Percentiles rank a stretch among this genome's conserved stretches.
Conservation (phyloP, 2,113 vertebrate species). For the Pontoporia blainvillei region DNA sequence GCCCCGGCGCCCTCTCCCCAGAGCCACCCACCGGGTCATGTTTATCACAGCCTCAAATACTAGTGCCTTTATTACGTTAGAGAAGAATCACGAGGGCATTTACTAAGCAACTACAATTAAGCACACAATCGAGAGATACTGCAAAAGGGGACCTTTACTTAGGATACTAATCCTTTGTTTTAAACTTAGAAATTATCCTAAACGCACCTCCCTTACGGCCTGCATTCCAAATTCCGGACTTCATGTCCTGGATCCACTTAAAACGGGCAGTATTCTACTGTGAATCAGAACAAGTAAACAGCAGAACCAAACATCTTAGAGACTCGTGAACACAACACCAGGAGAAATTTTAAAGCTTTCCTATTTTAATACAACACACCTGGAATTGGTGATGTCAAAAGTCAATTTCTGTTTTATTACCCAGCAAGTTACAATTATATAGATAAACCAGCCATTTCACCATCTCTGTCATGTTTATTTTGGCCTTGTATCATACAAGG, state of each 20-base stretch:
- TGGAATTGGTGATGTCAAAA: neutral
- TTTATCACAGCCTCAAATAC: neutral
- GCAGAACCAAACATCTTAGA: constrained; percentile 53
- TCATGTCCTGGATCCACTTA: constrained; percentile 71
- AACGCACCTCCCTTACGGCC: constrained; percentile 50
- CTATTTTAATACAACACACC: neutral
- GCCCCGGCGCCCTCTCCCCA: neutral
- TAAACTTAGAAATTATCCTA: constrained; percentile 44
- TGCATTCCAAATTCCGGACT: constrained; percentile 59
- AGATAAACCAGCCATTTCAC: neutral
- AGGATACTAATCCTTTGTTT: neutral
- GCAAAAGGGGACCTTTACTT: neutral
- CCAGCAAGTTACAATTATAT: neutral
- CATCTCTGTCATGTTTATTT: neutral
- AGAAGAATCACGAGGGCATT: neutral
- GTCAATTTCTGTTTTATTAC: neutral
- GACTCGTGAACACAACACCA: neutral
- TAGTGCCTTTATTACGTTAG: neutral
- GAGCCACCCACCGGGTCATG: neutral
- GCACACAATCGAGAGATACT: neutral
- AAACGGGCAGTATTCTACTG: constrained; percentile 56
- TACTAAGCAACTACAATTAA: neutral
- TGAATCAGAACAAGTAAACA: constrained; percentile 59
- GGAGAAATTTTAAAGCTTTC: constrained; percentile 28
- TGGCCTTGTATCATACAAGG: neutral